Conservation (phyloP, 2,797 vertebrate genomes). For the Rhinatrema bivittatum region DNA sequence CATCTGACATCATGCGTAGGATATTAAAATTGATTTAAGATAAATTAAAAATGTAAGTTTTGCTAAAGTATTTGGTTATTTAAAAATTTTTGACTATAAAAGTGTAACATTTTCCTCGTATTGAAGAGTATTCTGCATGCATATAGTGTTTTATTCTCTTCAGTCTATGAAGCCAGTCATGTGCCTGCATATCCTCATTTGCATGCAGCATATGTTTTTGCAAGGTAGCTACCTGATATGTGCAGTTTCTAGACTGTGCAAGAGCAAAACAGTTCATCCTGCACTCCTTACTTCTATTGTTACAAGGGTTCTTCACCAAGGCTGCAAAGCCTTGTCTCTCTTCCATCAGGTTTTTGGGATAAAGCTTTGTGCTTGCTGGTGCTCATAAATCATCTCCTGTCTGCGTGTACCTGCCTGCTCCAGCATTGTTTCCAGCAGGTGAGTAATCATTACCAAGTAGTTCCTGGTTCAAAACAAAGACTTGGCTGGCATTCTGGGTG, state of each 20-base stretch:
- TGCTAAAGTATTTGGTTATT: too few species aligned
- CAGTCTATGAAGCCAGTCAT: background rate
- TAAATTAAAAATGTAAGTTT: too few species aligned
- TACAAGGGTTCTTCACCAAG: constrained; percentile 1
- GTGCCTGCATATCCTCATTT: background rate
- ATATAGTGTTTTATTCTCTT: background rate
- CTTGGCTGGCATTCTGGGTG: too few species aligned
- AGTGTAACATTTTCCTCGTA: background rate
- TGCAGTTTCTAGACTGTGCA: background rate
- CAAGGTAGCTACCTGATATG: constrained; percentile 20
- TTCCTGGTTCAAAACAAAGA: background rate
- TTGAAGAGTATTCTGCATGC: too few species aligned
- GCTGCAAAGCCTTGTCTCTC: background rate
- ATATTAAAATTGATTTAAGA: too few species aligned
- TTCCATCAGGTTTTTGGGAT: background rate
- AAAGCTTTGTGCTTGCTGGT: background rate
- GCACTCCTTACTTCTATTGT: constrained; percentile 6
- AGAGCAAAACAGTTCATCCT: background rate
- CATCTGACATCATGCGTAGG: too few species aligned
- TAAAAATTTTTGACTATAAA: too few species aligned
- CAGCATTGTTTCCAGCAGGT: background rate
- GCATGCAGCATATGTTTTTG: constrained; percentile 5
- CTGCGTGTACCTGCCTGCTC: background rate
- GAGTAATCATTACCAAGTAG: constrained; percentile 4
- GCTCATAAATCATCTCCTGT: background rate